phyloP scores from a whole-genome alignment of 2,797 vertebrate species.

The Psittacula derbiana region DNA sequence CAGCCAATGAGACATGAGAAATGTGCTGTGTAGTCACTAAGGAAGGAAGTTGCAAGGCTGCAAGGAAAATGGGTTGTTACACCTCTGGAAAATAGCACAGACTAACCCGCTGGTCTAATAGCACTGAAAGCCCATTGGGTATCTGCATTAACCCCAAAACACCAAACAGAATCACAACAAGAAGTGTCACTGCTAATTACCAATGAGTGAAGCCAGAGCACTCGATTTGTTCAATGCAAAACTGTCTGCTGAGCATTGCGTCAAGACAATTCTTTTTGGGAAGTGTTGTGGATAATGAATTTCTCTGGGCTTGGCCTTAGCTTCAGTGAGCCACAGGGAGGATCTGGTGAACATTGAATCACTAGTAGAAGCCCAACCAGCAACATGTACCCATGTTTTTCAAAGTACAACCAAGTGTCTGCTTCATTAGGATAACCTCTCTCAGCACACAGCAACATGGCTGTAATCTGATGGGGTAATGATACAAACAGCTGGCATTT shows the following conservation, averaged over 20 bases:
- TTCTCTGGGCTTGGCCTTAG: neutral
- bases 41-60: constrained; percentile 43
- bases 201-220: neutral
- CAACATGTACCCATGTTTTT: neutral
- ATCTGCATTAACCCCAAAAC: neutral
- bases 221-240: neutral
- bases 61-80: neutral
- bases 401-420: neutral
- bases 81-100: neutral
- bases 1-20: constrained; percentile 1
- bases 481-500: neutral
- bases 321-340: neutral
- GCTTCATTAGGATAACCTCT: neutral
- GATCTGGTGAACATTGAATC: neutral
- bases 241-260: neutral
- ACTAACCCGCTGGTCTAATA: neutral
- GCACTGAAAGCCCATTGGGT: neutral
- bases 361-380: neutral
- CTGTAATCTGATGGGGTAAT: neutral
- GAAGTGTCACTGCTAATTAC: neutral
- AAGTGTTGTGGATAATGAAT: neutral
- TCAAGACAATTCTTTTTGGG: neutral
- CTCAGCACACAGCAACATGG: neutral
- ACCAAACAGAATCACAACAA: neutral
- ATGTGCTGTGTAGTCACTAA: neutral